Evolutionary conservation across 2,113 vertebrate species (phyloP).

Genomic region (Acanthochromis polyacanthus): DNA sequence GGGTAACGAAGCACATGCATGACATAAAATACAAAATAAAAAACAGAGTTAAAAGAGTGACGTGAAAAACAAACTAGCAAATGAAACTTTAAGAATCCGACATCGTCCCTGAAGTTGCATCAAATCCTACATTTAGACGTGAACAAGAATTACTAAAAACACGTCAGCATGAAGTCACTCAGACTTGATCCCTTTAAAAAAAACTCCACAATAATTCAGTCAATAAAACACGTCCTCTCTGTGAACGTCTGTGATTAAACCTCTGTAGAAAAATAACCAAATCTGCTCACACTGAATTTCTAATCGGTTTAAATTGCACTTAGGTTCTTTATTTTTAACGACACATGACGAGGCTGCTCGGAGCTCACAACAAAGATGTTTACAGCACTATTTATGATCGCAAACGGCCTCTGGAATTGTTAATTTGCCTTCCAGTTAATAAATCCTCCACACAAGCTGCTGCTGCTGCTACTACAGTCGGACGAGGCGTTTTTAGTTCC

Average conservation of each 20-base stretch:
- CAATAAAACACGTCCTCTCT: slow-evolving; percentile 29
- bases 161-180: slow-evolving; percentile 52
- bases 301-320: slow-evolving; percentile 73
- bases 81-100: slow-evolving; percentile 33
- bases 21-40: background rate
- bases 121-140: slow-evolving; percentile 30
- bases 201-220: slow-evolving; percentile 54
- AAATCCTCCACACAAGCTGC: slow-evolving; percentile 4
- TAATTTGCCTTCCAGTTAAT: background rate
- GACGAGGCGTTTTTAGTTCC: slow-evolving; percentile 24
- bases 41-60: slow-evolving; percentile 23
- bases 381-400: background rate
- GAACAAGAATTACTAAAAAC: slow-evolving; percentile 31
- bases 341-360: background rate
- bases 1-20: slow-evolving; percentile 21
- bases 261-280: slow-evolving; percentile 27
- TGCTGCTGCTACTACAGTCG: background rate
- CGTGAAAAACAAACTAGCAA: slow-evolving; percentile 31
- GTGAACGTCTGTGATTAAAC: background rate
- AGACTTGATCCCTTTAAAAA: slow-evolving; percentile 65
- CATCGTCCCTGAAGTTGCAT: slow-evolving; percentile 46
- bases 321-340: slow-evolving; percentile 48
- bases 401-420: background rate
- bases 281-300: background rate
- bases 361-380: background rate